Percentiles rank a stretch among this genome's conserved stretches.
Evolutionary conservation across 2,113 vertebrate species (phyloP).

Genomic region (Crotalus tigris): DNA sequence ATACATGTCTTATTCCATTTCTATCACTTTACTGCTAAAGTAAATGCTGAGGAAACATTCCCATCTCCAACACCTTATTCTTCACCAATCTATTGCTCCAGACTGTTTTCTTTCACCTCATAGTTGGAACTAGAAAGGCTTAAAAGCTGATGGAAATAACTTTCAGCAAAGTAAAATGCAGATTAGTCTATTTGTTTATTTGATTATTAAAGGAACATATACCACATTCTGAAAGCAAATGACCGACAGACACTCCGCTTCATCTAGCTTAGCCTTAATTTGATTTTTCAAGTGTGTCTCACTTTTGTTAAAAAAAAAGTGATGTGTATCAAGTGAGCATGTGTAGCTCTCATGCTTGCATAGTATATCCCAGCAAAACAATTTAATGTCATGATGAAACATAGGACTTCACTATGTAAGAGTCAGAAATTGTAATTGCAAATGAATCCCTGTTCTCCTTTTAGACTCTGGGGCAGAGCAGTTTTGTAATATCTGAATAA

Average conservation of each 20-base stretch:
- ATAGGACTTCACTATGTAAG: neutral
- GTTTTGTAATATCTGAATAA: neutral
- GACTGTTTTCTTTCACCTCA: neutral
- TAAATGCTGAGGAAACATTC: neutral
- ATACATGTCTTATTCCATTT: neutral
- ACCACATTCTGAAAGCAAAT: no score
- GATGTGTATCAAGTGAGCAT: neutral
- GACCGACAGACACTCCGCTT: no score
- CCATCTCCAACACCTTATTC: neutral
- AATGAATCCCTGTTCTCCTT: neutral
- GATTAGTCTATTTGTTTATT: neutral
- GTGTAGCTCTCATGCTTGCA: neutral
- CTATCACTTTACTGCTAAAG: neutral
- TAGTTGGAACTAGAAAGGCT: neutral
- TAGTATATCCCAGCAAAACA: neutral
- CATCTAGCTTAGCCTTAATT: neutral
- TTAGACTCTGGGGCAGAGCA: neutral
- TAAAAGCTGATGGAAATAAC: neutral
- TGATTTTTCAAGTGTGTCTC: neutral
- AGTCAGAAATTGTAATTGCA: neutral
- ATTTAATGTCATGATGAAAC: neutral
- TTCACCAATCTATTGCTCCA: neutral
- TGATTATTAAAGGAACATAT: neutral
- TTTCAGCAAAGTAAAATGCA: neutral
- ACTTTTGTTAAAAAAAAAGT: neutral